Conservation (phyloP, 2,888 invertebrate species). For the Dynastes grantii region DNA sequence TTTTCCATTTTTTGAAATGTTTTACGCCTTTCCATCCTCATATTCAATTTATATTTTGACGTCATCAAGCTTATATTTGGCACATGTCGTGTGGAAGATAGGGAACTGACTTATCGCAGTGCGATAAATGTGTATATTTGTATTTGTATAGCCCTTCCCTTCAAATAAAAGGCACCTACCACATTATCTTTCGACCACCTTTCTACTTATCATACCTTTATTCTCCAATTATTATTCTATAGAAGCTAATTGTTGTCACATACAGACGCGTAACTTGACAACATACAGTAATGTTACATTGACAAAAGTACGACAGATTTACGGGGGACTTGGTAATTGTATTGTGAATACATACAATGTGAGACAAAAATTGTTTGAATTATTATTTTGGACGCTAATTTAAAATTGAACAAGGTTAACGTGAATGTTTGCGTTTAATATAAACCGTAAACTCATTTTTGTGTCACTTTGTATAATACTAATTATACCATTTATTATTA, state of each 20-base stretch:
- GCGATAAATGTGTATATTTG: not conserved
- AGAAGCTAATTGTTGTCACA: not conserved
- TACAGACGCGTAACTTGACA: not conserved
- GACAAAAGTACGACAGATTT: not conserved
- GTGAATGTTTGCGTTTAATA: too few relatives aligned
- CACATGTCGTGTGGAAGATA: slow-evolving; percentile 67
- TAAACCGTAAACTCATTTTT: too few relatives aligned
- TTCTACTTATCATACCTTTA: slow-evolving; percentile 47
- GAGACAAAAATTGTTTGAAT: too few relatives aligned
- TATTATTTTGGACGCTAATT: too few relatives aligned
- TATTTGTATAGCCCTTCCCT: slow-evolving; percentile 57
- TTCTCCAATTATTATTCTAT: slow-evolving; percentile 16
- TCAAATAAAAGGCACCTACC: slow-evolving; percentile 66
- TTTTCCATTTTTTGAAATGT: slow-evolving; percentile 16
- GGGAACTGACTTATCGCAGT: slow-evolving; percentile 57
- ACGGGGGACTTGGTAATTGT: not conserved
- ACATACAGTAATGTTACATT: not conserved
- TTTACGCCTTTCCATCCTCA: slow-evolving; percentile 64
- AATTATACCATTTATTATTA: too few relatives aligned
- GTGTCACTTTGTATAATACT: too few relatives aligned
- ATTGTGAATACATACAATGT: not conserved
- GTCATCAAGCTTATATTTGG: slow-evolving; percentile 64
- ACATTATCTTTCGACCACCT: slow-evolving; percentile 50
- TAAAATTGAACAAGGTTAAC: too few relatives aligned
- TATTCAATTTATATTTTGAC: slow-evolving; percentile 53